These are phyloP conservation scores for Slavum lentiscoides DNA, from an alignment of 2,888 invertebrate genomes.

Conservation along the genomic window DNA sequence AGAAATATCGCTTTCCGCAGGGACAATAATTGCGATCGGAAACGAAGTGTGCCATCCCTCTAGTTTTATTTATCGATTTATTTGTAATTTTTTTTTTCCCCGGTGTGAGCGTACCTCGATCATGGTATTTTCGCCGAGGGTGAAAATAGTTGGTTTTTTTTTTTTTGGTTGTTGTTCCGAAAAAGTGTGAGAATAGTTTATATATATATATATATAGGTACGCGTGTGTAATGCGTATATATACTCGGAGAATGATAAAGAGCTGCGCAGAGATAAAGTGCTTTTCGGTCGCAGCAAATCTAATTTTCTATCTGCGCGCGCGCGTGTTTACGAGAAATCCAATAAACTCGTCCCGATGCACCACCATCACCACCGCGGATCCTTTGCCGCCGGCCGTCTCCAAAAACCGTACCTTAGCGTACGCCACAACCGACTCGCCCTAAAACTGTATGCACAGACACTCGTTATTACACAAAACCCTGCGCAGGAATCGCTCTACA, in stretches of 20 bases:
- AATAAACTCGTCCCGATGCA: slow-evolving; percentile 23
- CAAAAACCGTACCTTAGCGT: no score
- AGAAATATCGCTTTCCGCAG: slow-evolving; percentile 47
- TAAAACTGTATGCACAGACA: no score
- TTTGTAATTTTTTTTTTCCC: not conserved
- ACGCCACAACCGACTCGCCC: not conserved
- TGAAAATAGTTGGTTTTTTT: slow-evolving; percentile 44
- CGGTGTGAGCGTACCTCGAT: not conserved
- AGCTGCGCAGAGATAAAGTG: slow-evolving; percentile 51
- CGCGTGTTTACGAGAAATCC: slow-evolving; percentile 47
- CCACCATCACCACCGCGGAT: not conserved
- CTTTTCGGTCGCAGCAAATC: slow-evolving; percentile 50
- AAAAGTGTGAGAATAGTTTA: slow-evolving; percentile 31
- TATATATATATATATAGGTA: not conserved
- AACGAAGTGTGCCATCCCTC: slow-evolving; percentile 40
- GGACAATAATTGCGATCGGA: slow-evolving; percentile 49
- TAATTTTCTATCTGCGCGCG: slow-evolving; percentile 40
- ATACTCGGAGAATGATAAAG: slow-evolving; percentile 39
- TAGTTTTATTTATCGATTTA: not conserved
- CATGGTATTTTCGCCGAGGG: slow-evolving; percentile 21
- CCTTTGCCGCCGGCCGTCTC: not conserved
- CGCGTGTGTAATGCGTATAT: not conserved
- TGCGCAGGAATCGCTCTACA: not conserved
- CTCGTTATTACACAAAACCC: not conserved
- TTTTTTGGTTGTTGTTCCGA: not conserved